A percentile compares a stretch with the other conserved stretches of the same genome.
Conservation (phyloP, 2,888 invertebrate species). For the Syrista parreyssii region DNA sequence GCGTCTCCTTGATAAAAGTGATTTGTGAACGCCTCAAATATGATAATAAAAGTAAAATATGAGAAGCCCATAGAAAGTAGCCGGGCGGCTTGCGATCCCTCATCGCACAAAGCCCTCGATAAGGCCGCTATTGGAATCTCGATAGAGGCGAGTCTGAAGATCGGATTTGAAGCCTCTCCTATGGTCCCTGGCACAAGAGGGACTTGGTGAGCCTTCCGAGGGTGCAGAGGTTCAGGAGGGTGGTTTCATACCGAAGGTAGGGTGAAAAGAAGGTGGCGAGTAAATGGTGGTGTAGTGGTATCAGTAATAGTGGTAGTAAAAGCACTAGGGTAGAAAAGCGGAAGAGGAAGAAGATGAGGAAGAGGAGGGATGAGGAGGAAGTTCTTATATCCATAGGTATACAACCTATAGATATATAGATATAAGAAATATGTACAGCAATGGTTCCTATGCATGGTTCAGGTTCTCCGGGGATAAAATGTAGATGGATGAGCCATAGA, state of each 20-base stretch:
- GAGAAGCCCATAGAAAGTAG: conserved; percentile 52
- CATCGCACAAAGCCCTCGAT: conserved; percentile 64
- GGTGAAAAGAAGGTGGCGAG: conserved; percentile 24
- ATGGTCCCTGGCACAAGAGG: conserved; percentile 14
- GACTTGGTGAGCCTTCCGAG: neutral
- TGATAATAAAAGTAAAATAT: conserved; percentile 64
- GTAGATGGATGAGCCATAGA: conserved; percentile 64
- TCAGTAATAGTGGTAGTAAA: neutral
- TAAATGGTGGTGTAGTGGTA: neutral
- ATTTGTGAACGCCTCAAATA: conserved; percentile 58
- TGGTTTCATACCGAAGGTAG: neutral
- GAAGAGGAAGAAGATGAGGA: conserved; percentile 26
- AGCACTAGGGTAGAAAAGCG: conserved; percentile 17
- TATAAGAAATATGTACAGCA: neutral
- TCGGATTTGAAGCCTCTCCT: conserved; percentile 59
- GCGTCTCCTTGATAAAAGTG: conserved; percentile 40
- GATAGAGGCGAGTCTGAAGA: conserved; percentile 54
- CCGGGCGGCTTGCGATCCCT: conserved; percentile 57
- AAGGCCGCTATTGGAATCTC: conserved; percentile 65
- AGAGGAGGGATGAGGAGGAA: conserved; percentile 20
- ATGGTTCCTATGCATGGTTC: conserved; percentile 29
- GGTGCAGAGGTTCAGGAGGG: neutral
- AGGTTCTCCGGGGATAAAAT: conserved; percentile 59
- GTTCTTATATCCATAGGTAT: neutral
- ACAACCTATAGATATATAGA: neutral